These are phyloP conservation scores for Scaptomyza pallida DNA, from an alignment of 1,140 invertebrate genomes.

Conservation along the genomic window DNA sequence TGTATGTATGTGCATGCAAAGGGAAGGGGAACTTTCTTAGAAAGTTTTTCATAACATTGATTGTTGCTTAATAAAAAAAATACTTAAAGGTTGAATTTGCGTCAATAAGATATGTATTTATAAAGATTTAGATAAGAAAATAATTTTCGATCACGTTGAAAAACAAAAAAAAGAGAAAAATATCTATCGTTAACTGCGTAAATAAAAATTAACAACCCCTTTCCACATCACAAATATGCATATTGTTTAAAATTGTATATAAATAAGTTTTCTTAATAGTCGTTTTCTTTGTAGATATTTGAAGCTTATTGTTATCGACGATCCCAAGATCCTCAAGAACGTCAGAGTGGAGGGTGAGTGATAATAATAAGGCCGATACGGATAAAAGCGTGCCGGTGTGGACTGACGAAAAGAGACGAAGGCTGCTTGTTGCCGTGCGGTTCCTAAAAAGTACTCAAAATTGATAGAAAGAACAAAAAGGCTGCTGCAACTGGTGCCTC, in stretches of 20 bases:
- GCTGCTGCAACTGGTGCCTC: slow-evolving; percentile 84
- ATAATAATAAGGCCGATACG: slow-evolving; percentile 31
- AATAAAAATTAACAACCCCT: background rate
- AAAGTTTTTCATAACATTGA: background rate
- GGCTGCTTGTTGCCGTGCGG: slow-evolving; percentile 73
- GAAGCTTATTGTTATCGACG: slow-evolving; percentile 23
- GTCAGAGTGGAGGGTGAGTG: slow-evolving; percentile 28
- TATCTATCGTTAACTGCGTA: slow-evolving; percentile 9
- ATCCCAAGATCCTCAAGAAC: slow-evolving; percentile 22
- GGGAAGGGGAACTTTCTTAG: background rate
- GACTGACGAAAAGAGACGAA: slow-evolving; percentile 34
- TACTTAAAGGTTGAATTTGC: background rate
- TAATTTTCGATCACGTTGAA: background rate
- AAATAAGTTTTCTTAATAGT: slow-evolving; percentile 6
- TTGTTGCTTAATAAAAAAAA: background rate
- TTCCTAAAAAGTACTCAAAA: slow-evolving; percentile 83
- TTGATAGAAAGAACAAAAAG: slow-evolving; percentile 84
- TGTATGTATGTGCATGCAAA: background rate
- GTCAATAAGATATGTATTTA: background rate
- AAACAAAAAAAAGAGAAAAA: background rate
- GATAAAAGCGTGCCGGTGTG: slow-evolving; percentile 14
- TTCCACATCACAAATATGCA: background rate
- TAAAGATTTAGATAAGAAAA: background rate
- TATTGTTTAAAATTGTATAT: background rate
- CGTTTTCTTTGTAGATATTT: slow-evolving; percentile 9